Base-by-base conservation (phyloP, 2,888 invertebrate genomes). In the Eremobia ochroleuca region DNA sequence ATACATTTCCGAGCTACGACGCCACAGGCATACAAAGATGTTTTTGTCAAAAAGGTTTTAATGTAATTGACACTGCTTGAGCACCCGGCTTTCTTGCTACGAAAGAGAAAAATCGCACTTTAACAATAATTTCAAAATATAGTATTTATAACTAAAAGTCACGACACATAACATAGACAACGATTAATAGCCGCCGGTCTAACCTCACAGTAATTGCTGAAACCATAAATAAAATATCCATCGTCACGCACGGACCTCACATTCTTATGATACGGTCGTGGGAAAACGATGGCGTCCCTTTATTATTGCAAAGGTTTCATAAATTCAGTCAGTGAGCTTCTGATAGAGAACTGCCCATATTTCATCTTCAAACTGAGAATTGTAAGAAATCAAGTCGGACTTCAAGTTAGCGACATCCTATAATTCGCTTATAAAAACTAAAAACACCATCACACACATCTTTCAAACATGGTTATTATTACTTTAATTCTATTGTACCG, bases 191-290 rank as follows among this genome's bases (percentile, higher is more conserved):
- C 25, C 11, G 31, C 40, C 40, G 6, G 15, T 52, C 8, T 5
- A 61, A 43, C 43, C 4, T 55, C 34, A 52, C 18, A 18, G 43
- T 82, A 62, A 77, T 77, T 70, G 43, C 77, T 37, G 61, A n/a
- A 34, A 15, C 52, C 82, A 71, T 81, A 66, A 34, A 82, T 82
- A 67, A n/a, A 40, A 67, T 49, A 62, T 62, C 49, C 25, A 8
- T 31, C 25, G 70, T 49, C 80, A 70, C 80, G 77, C 77, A 70
- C 69, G 25, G 2, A 15, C 37, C 65, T 46, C 25, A 15, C 65
- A 55, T 69, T 49, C n/a, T 34, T 52, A 15, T 49, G 58, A 66
- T 66, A 15, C 59, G 58, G 6, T 66, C 58, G 37, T 31, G 31
- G 15, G 59, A 31, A 40, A 52, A n/a, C 31, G 15, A 52, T 28